These are phyloP conservation scores for Himalopsyche tibetana DNA, from an alignment of 2,888 invertebrate species.

Conservation along the genomic window DNA sequence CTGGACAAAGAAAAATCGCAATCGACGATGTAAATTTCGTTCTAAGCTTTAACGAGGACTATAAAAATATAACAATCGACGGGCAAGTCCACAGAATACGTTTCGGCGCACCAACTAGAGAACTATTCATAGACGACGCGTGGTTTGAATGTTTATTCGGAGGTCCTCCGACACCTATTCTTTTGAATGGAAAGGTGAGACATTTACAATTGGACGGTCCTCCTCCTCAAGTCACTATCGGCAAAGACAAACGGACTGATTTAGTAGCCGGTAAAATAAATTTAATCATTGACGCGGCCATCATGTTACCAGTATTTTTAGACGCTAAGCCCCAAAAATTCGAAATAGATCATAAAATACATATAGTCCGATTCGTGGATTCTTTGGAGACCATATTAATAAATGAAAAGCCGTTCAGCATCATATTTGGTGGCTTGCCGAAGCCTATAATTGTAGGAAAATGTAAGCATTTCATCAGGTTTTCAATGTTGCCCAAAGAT, in stretches of 20 bases:
- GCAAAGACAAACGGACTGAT: slow-evolving; percentile 85
- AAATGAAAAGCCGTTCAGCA: slow-evolving; percentile 86
- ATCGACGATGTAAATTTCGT: slow-evolving; percentile 86
- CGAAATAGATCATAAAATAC: slow-evolving; percentile 82
- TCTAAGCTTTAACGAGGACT: slow-evolving; percentile 81
- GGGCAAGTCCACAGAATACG: slow-evolving; percentile 86
- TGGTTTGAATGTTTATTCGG: slow-evolving; percentile 96
- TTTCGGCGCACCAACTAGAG: slow-evolving; percentile 94
- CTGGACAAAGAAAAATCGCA: slow-evolving; percentile 84
- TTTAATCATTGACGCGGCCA: slow-evolving; percentile 87
- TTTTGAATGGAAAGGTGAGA: slow-evolving; percentile 87
- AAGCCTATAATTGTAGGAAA: slow-evolving; percentile 86
- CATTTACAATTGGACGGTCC: slow-evolving; percentile 91
- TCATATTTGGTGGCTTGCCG: slow-evolving; percentile 90
- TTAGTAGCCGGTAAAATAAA: slow-evolving; percentile 90
- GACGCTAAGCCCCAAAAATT: slow-evolving; percentile 91
- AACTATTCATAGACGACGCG: slow-evolving; percentile 91
- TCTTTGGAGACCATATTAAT: slow-evolving; percentile 85
- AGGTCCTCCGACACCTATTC: slow-evolving; percentile 88
- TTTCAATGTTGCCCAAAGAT: slow-evolving; percentile 86
- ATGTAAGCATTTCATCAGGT: slow-evolving; percentile 87
- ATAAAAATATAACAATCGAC: slow-evolving; percentile 84
- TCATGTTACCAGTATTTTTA: slow-evolving; percentile 87
- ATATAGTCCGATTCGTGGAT: slow-evolving; percentile 88
- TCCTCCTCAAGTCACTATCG: slow-evolving; percentile 95